These are phyloP conservation scores for Microcebus tavaratra DNA, from an alignment of 2,113 vertebrate genomes.

Conservation along the genomic window DNA sequence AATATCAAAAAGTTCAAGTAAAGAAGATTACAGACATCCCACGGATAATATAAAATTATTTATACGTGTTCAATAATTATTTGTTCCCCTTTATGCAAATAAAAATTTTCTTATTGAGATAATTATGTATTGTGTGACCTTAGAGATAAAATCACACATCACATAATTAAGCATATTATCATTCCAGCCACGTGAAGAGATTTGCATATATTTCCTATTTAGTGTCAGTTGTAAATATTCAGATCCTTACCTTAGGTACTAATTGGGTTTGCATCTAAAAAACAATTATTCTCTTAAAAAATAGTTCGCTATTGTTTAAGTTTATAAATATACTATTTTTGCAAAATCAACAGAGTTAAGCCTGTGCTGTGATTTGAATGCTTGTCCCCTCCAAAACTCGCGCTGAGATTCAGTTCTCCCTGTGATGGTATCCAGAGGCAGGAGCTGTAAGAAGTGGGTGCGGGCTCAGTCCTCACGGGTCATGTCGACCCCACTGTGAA, in stretches of 20 bases:
- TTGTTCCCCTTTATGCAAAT: not conserved
- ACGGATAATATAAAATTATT: not conserved
- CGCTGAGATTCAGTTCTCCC: not conserved
- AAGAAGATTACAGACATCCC: not conserved
- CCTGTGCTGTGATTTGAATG: not conserved
- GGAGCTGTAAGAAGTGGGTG: not conserved
- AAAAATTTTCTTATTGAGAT: constrained; percentile 18
- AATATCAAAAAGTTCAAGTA: not conserved
- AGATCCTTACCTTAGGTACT: constrained; percentile 60
- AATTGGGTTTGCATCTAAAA: constrained; percentile 58
- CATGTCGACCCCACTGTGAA: not conserved
- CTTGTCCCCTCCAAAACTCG: not conserved
- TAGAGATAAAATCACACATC: not conserved
- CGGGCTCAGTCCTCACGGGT: not conserved
- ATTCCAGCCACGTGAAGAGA: constrained; percentile 68
- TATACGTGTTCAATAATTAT: not conserved
- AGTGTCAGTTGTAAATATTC: constrained; percentile 64
- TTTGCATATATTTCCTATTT: not conserved
- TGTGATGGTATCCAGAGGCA: not conserved
- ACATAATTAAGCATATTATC: constrained; percentile 67
- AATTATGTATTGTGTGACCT: not conserved
- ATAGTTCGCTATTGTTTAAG: not conserved
- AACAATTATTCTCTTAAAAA: not conserved
- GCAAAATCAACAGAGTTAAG: not conserved
- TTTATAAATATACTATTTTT: not conserved